Conservation (phyloP, 2,888 invertebrate species). For the Scaptomyza polygonia region DNA sequence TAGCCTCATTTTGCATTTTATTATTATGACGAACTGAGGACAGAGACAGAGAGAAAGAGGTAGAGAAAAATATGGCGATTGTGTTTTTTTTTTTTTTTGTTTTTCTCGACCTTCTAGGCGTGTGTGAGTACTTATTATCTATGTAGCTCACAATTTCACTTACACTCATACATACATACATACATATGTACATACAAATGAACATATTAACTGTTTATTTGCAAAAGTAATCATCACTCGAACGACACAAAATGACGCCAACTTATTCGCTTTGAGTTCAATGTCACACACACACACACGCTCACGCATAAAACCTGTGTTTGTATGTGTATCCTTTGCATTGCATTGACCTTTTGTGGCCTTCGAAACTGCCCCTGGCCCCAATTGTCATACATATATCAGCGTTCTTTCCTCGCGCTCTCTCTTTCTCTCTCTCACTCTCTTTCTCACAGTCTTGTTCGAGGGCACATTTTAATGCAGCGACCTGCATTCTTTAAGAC, state of each 20-base stretch:
- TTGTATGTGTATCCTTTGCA: constrained; percentile 41
- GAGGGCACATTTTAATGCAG: constrained; percentile 1
- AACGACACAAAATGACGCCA: constrained; percentile 43
- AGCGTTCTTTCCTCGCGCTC: neutral
- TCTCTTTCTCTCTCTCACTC: constrained; percentile 1
- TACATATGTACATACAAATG: constrained; percentile 15
- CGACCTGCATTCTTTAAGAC: constrained; percentile 48
- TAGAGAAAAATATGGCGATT: constrained; percentile 20
- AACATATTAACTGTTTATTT: constrained; percentile 47
- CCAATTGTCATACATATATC: constrained; percentile 7
- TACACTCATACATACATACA: too few species aligned
- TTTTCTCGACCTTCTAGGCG: constrained; percentile 47
- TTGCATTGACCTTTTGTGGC: constrained; percentile 55
- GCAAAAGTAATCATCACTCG: constrained; percentile 54
- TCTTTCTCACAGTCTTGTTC: neutral
- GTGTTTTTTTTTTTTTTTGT: constrained; percentile 28
- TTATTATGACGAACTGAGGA: constrained; percentile 23
- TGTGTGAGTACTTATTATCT: constrained; percentile 34
- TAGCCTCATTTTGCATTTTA: constrained; percentile 50
- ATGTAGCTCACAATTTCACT: constrained; percentile 7
- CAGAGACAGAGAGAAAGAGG: neutral
- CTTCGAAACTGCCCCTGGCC: constrained; percentile 47
- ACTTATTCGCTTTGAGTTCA: constrained; percentile 52
- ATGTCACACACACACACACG: constrained; percentile 37
- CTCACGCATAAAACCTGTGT: neutral